Evolutionary conservation across 1,140 invertebrate species (phyloP), one percentile per base, ranked within the genome.

Genomic region (Aphaenogaster rudis): DNA sequence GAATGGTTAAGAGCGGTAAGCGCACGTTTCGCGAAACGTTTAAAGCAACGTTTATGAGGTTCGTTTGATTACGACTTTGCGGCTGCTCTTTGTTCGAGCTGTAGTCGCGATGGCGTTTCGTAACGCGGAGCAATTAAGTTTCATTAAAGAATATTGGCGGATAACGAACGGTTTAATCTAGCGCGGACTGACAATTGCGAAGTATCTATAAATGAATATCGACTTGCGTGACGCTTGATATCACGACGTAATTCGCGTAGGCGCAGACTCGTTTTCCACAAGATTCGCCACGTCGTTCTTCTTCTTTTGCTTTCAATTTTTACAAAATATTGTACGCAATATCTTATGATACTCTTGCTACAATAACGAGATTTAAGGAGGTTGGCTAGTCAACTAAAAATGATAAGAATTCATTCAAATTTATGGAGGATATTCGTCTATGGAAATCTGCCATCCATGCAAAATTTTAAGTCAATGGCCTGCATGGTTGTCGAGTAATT

Each of bases 101-200:
- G n/a, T n/a, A 39, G 36, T 57, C 50, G 39, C 64, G 50, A 71
- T 33, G 21, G 17, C 39, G 39, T 81, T 71, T 59, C 64, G 15
- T 45, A 81, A 71, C 79, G 21, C 39, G 36, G 7, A 11, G 42
- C 66, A 81, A 81, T 81, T 81, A 81, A 81, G 64, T 33, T 33
- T 71, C 80, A 50, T 84, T 74, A 76, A 84, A 84, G 54, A 76
- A 50, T 63, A 76, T 76, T 61, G 69, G 80, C 80, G 69, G 42
- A n/a, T 28, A 61, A 21, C 28, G 42, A 84, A 54, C 80, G 42
- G n/a, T 84, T 48, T 84, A 57, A 71, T 42, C 28, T 21, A 71
- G 36, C 52, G 39, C 69, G 67, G 42, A 9, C 66, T 28, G 21
- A 36, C 50, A 72, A 45, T 48, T 76, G 80, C 80, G 13, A 76